A percentile compares a stretch with the other conserved stretches of the same genome.
phyloP scores from a whole-genome alignment of 2,113 vertebrate genomes.

The Chascanopsetta lugubris region DNA sequence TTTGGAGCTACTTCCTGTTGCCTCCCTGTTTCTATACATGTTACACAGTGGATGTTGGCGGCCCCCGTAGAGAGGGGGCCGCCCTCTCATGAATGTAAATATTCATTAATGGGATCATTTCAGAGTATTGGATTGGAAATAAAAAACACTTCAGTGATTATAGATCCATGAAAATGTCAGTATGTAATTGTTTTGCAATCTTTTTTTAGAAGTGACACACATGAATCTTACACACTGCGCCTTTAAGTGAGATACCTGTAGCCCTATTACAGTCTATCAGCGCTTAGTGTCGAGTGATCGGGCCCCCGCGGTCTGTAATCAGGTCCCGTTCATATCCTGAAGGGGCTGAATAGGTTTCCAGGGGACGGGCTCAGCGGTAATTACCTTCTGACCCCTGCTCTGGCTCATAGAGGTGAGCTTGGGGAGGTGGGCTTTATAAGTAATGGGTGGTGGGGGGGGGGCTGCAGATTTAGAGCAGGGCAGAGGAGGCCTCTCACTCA shows the following conservation, averaged over 20 bases:
- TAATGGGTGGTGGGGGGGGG: conserved; percentile 47
- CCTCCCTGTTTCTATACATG: neutral
- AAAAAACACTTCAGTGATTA: no score
- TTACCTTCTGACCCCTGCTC: conserved; percentile 68
- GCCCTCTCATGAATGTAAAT: no score
- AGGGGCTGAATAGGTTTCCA: conserved; percentile 51
- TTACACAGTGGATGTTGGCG: no score
- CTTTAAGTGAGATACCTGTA: conserved; percentile 21
- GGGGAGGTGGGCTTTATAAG: conserved; percentile 28
- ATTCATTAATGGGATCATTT: no score
- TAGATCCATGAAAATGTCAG: no score
- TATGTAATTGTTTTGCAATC: no score
- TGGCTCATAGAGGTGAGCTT: conserved; percentile 24
- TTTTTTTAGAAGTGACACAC: no score
- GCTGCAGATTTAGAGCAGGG: conserved; percentile 43
- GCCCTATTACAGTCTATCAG: conserved; percentile 6
- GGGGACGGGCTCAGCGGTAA: conserved; percentile 54
- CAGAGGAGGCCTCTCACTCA: conserved; percentile 44
- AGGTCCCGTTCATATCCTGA: conserved; percentile 28
- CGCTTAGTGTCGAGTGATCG: conserved; percentile 4
- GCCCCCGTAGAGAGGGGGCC: no score
- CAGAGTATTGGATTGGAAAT: no score
- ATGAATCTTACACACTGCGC: neutral
- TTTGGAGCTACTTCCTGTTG: neutral
- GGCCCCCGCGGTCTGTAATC: conserved; percentile 12